phyloP scores from a whole-genome alignment of 2,888 invertebrate species.

The Oxycera nigricornis region DNA sequence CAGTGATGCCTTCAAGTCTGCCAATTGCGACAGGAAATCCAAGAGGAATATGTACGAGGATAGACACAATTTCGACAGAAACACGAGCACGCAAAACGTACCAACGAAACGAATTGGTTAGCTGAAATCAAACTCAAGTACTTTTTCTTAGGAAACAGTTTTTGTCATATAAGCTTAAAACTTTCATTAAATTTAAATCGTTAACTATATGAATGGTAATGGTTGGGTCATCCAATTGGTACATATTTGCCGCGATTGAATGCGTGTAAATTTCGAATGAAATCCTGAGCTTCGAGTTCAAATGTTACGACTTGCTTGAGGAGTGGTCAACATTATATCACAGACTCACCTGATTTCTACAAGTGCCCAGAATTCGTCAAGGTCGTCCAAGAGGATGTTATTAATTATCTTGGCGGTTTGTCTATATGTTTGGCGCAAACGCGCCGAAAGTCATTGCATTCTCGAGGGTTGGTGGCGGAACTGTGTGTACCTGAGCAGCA shows the following conservation, averaged over 20 bases:
- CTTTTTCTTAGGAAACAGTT: no score
- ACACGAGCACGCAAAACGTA: neutral
- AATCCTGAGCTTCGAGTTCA: no score
- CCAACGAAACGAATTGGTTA: no score
- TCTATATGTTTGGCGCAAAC: neutral
- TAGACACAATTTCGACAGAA: neutral
- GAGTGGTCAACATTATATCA: no score
- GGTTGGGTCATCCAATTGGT: no score
- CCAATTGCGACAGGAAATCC: conserved; percentile 8
- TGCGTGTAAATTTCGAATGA: no score
- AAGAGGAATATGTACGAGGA: neutral
- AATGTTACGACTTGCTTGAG: no score
- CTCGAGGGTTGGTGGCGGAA: neutral
- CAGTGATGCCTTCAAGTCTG: neutral
- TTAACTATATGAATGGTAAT: no score
- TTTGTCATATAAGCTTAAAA: no score
- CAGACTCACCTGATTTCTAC: neutral
- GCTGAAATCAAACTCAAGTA: no score
- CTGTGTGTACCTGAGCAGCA: neutral
- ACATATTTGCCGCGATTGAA: no score
- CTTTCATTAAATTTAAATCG: no score
- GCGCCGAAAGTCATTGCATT: neutral
- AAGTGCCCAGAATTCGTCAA: conserved; percentile 18
- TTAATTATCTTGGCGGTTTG: neutral
- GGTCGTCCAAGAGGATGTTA: conserved; percentile 8